Percentiles rank a stretch among this genome's conserved stretches.
Evolutionary conservation across 1,140 invertebrate species (phyloP).

Genomic region (Chironomus striatipennis): DNA sequence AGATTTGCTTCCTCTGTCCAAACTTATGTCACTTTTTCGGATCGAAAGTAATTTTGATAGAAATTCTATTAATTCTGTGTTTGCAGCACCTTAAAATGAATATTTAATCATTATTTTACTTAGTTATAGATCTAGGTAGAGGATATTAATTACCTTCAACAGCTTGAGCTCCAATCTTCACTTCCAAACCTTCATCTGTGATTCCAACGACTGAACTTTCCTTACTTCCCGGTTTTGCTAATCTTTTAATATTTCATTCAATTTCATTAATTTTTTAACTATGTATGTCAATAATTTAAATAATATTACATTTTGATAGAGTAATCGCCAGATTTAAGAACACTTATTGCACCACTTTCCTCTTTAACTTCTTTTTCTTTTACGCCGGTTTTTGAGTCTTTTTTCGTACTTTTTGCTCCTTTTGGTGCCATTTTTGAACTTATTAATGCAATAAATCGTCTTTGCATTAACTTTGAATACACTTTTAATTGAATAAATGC

Average conservation of each 20-base stretch:
- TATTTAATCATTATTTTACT: no score
- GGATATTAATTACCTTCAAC: constrained; percentile 48
- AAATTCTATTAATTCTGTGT: constrained; percentile 63
- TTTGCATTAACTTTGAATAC: background rate
- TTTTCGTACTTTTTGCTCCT: background rate
- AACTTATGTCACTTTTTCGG: constrained; percentile 56
- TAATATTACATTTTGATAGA: constrained; percentile 50
- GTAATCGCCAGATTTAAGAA: constrained; percentile 54
- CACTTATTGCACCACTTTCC: constrained; percentile 41
- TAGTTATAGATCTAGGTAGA: no score
- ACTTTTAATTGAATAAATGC: background rate
- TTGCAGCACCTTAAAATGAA: constrained; percentile 49
- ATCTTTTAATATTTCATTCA: no score
- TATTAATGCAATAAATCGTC: background rate
- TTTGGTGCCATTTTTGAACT: background rate
- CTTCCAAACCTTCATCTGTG: constrained; percentile 36
- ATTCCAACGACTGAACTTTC: constrained; percentile 60
- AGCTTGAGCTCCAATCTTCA: constrained; percentile 67
- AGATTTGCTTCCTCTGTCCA: constrained; percentile 46
- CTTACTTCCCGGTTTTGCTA: constrained; percentile 71
- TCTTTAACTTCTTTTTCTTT: constrained; percentile 18
- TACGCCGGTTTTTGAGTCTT: constrained; percentile 9
- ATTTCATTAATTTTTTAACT: no score
- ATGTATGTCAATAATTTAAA: no score
- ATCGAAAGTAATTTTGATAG: constrained; percentile 55